Evolutionary conservation across 2,888 invertebrate genomes (phyloP), one percentile per base, ranked within the genome.

Genomic region (Pterostichus madidus): DNA sequence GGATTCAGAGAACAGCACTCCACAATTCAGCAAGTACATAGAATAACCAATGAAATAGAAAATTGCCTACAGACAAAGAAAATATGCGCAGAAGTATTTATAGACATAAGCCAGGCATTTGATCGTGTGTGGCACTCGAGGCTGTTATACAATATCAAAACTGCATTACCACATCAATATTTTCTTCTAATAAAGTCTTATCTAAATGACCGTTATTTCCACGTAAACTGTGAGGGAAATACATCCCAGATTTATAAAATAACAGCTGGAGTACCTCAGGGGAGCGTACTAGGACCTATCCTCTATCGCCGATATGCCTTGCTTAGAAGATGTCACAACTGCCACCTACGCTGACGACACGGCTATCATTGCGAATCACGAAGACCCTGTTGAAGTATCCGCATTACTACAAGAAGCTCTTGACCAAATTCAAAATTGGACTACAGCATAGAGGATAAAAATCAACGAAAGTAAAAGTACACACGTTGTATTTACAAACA

Each of bases 401-500:
- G 39, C 13, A 46, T 6, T 15, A 64, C 8, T 80, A 64, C 83
- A 83, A 83, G 49, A 39, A 11, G 35, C 80, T 10, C 17, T 83
- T 2, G 39, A 83, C 49, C 11, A 59, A 80, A 13, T 80, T 49
- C 8, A 80, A 31, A 68, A 84, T 10, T 85, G 85, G 84, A 17
- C 81, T 10, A 77, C 84, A 0, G 83, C 79, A 56, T 85, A 85
- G 84, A 73, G 80, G 3, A 24, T 24, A 24, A 24, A 24, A 24
- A 24, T 24, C 24, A 24, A 24, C 3, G 24, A 24, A 24, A 13
- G 84, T 85, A 13, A 84, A 81, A 85, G 83, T 11, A 52, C 64
- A 2, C 84, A 85, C 31, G 79, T 85, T 35, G 85, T 84, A 6
- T 85, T 85, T 73, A 83, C 85, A 31, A 76, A 52, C 6, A 83